A percentile compares a stretch with the other conserved stretches of the same genome.
Evolutionary conservation across 2,797 vertebrate genomes (phyloP).

Genomic region (Eurystomus glaucurus): DNA sequence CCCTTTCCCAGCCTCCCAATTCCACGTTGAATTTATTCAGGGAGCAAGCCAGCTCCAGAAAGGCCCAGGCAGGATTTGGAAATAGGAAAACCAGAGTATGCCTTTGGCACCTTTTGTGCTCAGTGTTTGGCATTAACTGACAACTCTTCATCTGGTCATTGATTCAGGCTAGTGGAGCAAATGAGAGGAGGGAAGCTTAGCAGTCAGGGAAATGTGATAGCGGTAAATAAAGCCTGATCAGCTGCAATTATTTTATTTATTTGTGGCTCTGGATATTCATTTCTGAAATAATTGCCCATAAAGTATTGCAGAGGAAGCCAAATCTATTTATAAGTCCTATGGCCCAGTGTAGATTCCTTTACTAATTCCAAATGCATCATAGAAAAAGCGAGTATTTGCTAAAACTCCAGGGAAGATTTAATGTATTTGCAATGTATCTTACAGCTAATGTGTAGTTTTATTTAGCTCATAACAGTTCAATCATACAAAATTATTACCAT

Average conservation of each 20-base stretch:
- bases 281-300: slow-evolving; percentile 57
- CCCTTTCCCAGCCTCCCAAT: background rate
- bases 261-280: slow-evolving; percentile 41
- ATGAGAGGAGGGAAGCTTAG: background rate
- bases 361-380: slow-evolving; percentile 61
- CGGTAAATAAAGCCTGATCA: slow-evolving; percentile 41
- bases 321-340: slow-evolving; percentile 70
- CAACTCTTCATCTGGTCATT: background rate
- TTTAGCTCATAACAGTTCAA: slow-evolving; percentile 61
- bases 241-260: slow-evolving; percentile 65
- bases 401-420: slow-evolving; percentile 66
- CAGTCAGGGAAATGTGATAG: background rate
- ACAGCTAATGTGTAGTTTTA: slow-evolving; percentile 56
- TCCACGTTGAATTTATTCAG: background rate
- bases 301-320: slow-evolving; percentile 60
- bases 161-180: background rate
- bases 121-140: background rate
- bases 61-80: background rate
- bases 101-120: background rate
- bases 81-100: background rate
- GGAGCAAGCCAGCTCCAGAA: background rate
- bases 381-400: slow-evolving; percentile 52
- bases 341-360: slow-evolving; percentile 49
- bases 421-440: slow-evolving; percentile 62
- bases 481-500: slow-evolving; percentile 70